Conservation (phyloP, 37 sponge, comb jelly and placozoan genomes). For the Tethya wilhelma region DNA sequence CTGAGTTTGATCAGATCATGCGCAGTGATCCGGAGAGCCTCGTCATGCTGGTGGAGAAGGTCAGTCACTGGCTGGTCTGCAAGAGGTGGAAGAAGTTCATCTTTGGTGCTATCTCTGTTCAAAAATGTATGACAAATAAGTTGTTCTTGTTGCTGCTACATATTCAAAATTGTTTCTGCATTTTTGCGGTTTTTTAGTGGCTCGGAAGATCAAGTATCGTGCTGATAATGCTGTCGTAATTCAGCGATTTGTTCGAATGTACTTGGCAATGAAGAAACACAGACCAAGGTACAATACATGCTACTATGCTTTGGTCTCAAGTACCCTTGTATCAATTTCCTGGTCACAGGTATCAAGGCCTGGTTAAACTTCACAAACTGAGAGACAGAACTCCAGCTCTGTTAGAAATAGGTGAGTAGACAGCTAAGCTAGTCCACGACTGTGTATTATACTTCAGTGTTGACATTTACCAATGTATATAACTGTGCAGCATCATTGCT, state of each 20-base stretch:
- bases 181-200: slow-evolving; percentile 49
- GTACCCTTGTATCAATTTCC: no score
- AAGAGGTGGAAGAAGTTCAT: slow-evolving; percentile 92
- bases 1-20: slow-evolving; percentile 97
- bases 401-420: slow-evolving; percentile 31
- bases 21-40: slow-evolving; percentile 82
- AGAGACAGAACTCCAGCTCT: slow-evolving; percentile 14
- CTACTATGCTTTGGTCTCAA: no score
- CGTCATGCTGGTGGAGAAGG: slow-evolving; percentile 55
- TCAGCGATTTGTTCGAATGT: slow-evolving; percentile 80
- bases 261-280: slow-evolving; percentile 67
- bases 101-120: slow-evolving; percentile 89
- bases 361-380: slow-evolving; percentile 18
- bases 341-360: slow-evolving; percentile 61
- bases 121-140: slow-evolving; percentile 67
- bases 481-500: slow-evolving; percentile 44
- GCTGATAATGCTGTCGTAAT: slow-evolving; percentile 66
- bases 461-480: no score
- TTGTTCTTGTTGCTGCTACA: not conserved
- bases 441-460: not conserved
- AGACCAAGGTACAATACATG: slow-evolving; percentile 64
- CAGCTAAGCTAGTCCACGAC: not conserved
- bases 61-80: slow-evolving; percentile 79
- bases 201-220: slow-evolving; percentile 80
- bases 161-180: not conserved